A percentile compares a stretch with the other conserved stretches of the same genome.
Evolutionary conservation across 2,113 vertebrate genomes (phyloP).

Genomic region (Odontesthes bonariensis): DNA sequence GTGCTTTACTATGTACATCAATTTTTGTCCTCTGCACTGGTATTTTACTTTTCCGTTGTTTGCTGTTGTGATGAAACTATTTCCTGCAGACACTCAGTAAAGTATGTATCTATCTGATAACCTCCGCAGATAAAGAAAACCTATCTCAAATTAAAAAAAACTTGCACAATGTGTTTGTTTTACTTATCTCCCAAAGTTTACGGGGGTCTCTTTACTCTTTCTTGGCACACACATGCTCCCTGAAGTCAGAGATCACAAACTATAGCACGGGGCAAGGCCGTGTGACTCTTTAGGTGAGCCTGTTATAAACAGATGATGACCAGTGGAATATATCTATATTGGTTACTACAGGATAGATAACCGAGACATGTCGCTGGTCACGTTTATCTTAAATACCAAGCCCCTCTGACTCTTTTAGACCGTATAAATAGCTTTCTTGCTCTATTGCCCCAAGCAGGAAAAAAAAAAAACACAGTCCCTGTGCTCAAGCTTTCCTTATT

Average conservation of each 20-base stretch:
- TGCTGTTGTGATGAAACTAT: no score
- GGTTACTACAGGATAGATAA: constrained; percentile 3
- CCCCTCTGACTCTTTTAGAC: constrained; percentile 2
- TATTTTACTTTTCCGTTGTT: no score
- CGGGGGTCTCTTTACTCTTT: not conserved
- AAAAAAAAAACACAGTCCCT: not conserved
- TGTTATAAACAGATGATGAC: not conserved
- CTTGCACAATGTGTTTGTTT: not conserved
- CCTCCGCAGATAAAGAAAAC: not conserved
- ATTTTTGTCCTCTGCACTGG: no score
- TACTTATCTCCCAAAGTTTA: not conserved
- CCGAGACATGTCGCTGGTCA: constrained; percentile 34
- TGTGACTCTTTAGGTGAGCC: not conserved
- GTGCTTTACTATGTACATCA: no score
- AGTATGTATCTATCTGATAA: no score
- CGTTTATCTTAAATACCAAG: constrained; percentile 27
- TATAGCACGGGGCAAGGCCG: not conserved
- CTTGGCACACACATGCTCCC: not conserved
- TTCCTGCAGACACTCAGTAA: no score
- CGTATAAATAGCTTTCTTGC: constrained; percentile 63
- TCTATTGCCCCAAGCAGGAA: constrained; percentile 4
- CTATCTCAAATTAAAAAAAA: no score
- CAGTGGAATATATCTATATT: not conserved
- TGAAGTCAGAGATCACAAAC: not conserved
- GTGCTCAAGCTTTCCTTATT: constrained; percentile 14